phyloP scores from a whole-genome alignment of 2,113 vertebrate species.

The Limnothrissa miodon region DNA sequence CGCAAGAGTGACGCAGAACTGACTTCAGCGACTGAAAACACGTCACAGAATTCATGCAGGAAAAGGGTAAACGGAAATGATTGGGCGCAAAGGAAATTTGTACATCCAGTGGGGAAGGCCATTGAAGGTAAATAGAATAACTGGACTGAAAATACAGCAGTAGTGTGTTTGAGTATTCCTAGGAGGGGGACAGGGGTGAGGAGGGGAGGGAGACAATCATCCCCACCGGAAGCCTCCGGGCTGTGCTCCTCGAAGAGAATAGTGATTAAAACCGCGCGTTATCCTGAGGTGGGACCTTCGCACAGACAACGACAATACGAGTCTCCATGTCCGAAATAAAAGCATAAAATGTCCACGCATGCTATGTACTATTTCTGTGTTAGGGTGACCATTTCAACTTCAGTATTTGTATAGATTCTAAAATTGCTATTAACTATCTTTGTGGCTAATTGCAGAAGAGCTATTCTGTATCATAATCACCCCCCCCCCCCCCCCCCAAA shows the following conservation, averaged over 20 bases:
- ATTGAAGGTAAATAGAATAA: constrained; percentile 1
- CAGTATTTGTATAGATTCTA: not conserved
- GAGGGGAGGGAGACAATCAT: constrained; percentile 51
- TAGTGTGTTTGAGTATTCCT: not conserved
- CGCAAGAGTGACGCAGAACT: constrained; percentile 74
- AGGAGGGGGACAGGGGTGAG: constrained; percentile 15
- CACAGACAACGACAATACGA: not conserved
- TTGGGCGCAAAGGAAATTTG: constrained; percentile 5
- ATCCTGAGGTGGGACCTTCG: not conserved
- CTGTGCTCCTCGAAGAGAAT: constrained; percentile 52
- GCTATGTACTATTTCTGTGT: not conserved
- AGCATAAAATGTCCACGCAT: not conserved
- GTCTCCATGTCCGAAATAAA: not conserved
- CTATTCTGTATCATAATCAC: not conserved
- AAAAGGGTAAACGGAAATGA: constrained; percentile 60
- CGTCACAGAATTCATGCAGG: constrained; percentile 61
- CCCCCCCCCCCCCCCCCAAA: too few species aligned
- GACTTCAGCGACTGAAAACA: constrained; percentile 62
- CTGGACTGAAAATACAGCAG: not conserved
- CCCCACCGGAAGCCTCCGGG: constrained; percentile 65
- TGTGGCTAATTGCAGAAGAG: not conserved
- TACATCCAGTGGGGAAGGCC: constrained; percentile 3
- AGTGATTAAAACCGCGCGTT: not conserved
- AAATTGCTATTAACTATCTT: not conserved
- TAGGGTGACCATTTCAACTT: not conserved